Conservation (phyloP, 1,140 invertebrate species). For the Leptinotarsa lineolata region DNA sequence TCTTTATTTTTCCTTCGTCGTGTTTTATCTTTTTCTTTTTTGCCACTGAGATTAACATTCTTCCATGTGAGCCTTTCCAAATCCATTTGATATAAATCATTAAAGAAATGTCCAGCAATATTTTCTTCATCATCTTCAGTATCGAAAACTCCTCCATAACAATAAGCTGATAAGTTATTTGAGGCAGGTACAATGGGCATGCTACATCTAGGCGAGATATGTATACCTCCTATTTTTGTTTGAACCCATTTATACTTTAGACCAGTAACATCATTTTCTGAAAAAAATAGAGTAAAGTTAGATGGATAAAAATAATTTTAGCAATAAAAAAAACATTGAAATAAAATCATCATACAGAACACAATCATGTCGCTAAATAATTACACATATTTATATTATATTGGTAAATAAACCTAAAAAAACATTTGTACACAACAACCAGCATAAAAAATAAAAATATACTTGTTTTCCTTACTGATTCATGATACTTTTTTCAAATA, state of each 20-base stretch:
- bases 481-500: too few relatives aligned
- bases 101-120: constrained; percentile 78
- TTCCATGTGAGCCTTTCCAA: constrained; percentile 76
- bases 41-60: constrained; percentile 60
- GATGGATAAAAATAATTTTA: neutral
- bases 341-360: too few relatives aligned
- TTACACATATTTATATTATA: too few relatives aligned
- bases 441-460: too few relatives aligned
- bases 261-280: constrained; percentile 66
- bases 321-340: too few relatives aligned
- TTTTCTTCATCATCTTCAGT: constrained; percentile 82
- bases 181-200: constrained; percentile 57
- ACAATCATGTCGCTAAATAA: too few relatives aligned
- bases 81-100: constrained; percentile 80
- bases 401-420: too few relatives aligned
- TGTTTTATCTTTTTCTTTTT: constrained; percentile 56
- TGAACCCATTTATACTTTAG: constrained; percentile 77
- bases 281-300: constrained; percentile 43
- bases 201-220: constrained; percentile 71
- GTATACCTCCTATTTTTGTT: constrained; percentile 70
- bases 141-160: constrained; percentile 82
- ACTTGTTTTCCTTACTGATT: too few relatives aligned
- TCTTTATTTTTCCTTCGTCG: constrained; percentile 57
- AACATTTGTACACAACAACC: too few relatives aligned
- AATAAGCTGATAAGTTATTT: constrained; percentile 64